phyloP scores from a whole-genome alignment of 2,888 invertebrate genomes.

The Ectemnius cavifrons region DNA sequence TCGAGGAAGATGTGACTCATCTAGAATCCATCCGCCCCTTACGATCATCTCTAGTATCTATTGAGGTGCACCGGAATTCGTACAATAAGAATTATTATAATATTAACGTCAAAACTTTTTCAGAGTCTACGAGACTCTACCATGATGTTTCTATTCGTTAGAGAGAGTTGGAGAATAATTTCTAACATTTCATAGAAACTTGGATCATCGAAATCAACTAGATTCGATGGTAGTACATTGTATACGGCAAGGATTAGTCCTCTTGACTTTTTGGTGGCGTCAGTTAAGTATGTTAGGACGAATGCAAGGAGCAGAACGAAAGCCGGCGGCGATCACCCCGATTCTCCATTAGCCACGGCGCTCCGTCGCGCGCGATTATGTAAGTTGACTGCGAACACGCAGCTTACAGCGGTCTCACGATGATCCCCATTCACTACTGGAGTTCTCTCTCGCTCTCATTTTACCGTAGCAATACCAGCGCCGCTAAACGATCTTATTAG shows the following conservation, averaged over 20 bases:
- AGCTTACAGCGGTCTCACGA: slow-evolving; percentile 74
- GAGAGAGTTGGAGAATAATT: no score
- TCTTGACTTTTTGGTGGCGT: no score
- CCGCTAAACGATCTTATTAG: slow-evolving; percentile 62
- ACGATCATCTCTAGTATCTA: no score
- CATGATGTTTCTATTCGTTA: no score
- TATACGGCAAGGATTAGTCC: no score
- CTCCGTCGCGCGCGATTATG: slow-evolving; percentile 66
- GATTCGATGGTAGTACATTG: not conserved
- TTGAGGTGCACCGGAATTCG: no score
- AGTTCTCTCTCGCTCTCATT: slow-evolving; percentile 30
- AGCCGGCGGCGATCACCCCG: slow-evolving; percentile 54
- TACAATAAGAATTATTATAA: no score
- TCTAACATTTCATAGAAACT: no score
- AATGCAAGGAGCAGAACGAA: not conserved
- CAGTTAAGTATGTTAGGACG: no score
- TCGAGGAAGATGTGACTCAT: slow-evolving; percentile 23
- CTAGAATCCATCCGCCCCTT: not conserved
- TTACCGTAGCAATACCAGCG: slow-evolving; percentile 48
- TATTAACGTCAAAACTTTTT: no score
- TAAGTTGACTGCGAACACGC: slow-evolving; percentile 76
- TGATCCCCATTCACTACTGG: slow-evolving; percentile 62
- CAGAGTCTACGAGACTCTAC: no score
- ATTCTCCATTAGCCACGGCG: slow-evolving; percentile 70
- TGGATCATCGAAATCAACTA: no score